Percentiles rank a stretch among this genome's conserved stretches.
phyloP scores from a whole-genome alignment of 2,113 vertebrate species.

The Ornithorhynchus anatinus region DNA sequence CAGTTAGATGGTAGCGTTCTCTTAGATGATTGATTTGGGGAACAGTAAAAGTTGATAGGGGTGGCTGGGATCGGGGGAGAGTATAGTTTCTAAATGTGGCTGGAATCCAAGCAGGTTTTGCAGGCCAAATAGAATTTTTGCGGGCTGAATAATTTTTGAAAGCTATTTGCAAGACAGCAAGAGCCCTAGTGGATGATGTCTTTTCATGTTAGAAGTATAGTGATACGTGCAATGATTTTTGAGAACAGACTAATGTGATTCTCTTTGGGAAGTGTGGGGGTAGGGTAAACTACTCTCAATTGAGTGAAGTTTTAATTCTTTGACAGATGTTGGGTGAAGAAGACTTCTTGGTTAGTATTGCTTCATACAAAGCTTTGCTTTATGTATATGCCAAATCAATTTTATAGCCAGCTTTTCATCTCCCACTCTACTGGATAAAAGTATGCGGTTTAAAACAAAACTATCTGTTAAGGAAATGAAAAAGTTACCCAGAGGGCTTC shows the following conservation, averaged over 20 bases:
- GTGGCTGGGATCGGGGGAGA: too few species aligned
- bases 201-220: neutral
- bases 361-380: conserved; percentile 30
- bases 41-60: neutral
- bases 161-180: neutral
- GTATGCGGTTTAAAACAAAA: conserved; percentile 58
- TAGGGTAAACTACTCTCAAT: neutral
- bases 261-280: neutral
- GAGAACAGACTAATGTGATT: neutral
- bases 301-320: conserved; percentile 17
- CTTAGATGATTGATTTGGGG: neutral
- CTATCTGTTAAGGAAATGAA: conserved; percentile 59
- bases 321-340: neutral
- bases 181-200: neutral
- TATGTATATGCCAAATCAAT: conserved; percentile 50
- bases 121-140: neutral
- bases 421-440: conserved; percentile 40
- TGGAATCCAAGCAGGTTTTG: too few species aligned
- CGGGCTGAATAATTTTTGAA: neutral
- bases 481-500: conserved; percentile 42
- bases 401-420: conserved; percentile 64
- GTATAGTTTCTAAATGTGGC: too few species aligned
- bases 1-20: fast-evolving
- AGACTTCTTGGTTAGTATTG: conserved; percentile 1
- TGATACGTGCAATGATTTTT: neutral